Evolutionary conservation across 1,140 invertebrate genomes (phyloP).

Genomic region (Trachymyrmex septentrionalis): DNA sequence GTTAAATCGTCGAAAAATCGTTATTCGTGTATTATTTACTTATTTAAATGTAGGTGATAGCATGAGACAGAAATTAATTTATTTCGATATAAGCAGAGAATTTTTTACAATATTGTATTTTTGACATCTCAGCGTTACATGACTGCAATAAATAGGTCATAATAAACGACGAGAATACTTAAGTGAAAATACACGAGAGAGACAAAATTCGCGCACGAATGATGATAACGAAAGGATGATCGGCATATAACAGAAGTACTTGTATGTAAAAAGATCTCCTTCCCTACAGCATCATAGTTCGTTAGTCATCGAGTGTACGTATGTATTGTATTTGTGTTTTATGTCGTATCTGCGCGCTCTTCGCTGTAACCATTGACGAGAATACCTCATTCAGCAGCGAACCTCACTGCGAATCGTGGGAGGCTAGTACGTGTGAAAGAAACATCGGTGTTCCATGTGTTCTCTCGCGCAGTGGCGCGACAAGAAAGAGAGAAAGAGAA

Average conservation of each 20-base stretch:
- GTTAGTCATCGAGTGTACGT: not conserved
- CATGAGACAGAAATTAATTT: not conserved
- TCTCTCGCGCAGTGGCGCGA: not conserved
- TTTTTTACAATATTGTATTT: constrained; percentile 2
- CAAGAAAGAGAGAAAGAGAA: not conserved
- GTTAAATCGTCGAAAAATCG: constrained; percentile 8
- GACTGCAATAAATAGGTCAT: not conserved
- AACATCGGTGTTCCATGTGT: constrained; percentile 9
- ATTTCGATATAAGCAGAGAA: not conserved
- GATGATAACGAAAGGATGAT: not conserved
- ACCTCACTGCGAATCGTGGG: constrained; percentile 13
- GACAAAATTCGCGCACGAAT: not conserved
- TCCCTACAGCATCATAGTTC: not conserved
- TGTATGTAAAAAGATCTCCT: constrained; percentile 1
- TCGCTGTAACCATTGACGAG: not conserved
- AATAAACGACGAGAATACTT: not conserved
- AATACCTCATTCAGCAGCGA: constrained; percentile 26
- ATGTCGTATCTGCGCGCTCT: not conserved
- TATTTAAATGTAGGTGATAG: constrained; percentile 1
- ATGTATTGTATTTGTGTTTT: constrained; percentile 38
- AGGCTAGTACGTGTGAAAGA: not conserved
- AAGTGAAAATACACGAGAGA: not conserved
- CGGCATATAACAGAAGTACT: not conserved
- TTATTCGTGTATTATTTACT: not conserved
- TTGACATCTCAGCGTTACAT: not conserved